These are phyloP conservation scores for Vannuccia rotundouncinata DNA, from an alignment of 2,888 invertebrate species.

Conservation along the genomic window DNA sequence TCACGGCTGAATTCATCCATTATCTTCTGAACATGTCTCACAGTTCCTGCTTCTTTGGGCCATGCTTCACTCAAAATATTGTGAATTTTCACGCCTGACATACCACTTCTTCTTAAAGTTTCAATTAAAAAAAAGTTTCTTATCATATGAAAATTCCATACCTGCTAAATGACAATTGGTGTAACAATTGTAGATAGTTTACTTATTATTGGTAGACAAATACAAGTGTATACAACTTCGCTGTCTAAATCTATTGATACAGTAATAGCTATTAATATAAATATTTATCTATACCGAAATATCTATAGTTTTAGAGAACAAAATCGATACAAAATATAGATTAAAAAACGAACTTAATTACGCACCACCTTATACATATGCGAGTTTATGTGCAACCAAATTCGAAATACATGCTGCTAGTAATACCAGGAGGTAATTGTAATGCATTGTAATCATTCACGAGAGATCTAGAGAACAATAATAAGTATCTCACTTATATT, in stretches of 20 bases:
- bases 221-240: slow-evolving; percentile 19
- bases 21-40: too few relatives aligned
- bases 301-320: slow-evolving; percentile 26
- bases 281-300: slow-evolving; percentile 15
- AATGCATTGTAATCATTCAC: too few relatives aligned
- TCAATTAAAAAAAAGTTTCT: slow-evolving; percentile 26
- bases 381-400: too few relatives aligned
- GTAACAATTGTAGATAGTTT: slow-evolving; percentile 26
- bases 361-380: slow-evolving; percentile 17
- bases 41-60: too few relatives aligned
- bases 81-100: slow-evolving; percentile 26
- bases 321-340: slow-evolving; percentile 23
- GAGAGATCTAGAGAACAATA: too few relatives aligned
- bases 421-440: too few relatives aligned
- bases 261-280: slow-evolving; percentile 23
- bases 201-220: slow-evolving; percentile 24
- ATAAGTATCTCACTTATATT: too few relatives aligned
- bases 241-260: slow-evolving; percentile 21
- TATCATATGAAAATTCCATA: slow-evolving; percentile 26
- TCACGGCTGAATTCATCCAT: too few relatives aligned
- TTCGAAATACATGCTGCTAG: too few relatives aligned
- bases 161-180: slow-evolving; percentile 24
- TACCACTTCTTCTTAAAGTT: slow-evolving; percentile 23
- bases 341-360: slow-evolving; percentile 23
- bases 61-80: slow-evolving; percentile 26